phyloP scores from a whole-genome alignment of 2,797 vertebrate species.

The Myotis planiceps region DNA sequence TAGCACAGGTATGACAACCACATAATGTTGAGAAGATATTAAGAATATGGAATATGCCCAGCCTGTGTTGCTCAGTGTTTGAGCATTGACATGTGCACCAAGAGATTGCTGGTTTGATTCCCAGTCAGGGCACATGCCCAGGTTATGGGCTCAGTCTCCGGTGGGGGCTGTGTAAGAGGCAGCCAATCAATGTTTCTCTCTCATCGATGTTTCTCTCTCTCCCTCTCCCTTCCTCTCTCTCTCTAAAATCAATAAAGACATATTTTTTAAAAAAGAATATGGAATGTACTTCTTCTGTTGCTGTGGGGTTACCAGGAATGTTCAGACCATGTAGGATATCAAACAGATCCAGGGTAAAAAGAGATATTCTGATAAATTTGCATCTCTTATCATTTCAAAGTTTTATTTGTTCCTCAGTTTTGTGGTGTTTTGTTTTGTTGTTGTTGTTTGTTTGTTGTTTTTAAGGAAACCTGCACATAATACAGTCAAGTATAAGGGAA shows the following conservation, averaged over 20 bases:
- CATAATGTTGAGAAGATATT: background rate
- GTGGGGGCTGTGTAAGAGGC: too few relatives aligned
- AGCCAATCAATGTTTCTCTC: too few relatives aligned
- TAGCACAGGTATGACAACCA: background rate
- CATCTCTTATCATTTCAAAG: background rate
- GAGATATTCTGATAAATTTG: background rate
- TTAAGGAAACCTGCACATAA: background rate
- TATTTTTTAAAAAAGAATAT: background rate
- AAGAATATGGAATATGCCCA: background rate
- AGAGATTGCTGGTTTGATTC: too few relatives aligned
- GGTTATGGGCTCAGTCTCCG: too few relatives aligned
- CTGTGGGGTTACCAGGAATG: background rate
- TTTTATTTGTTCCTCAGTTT: background rate
- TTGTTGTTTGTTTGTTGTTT: background rate
- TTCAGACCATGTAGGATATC: background rate
- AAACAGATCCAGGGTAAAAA: background rate
- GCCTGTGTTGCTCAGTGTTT: too few relatives aligned
- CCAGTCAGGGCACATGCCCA: too few relatives aligned
- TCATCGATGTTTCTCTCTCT: too few relatives aligned
- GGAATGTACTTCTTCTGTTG: background rate
- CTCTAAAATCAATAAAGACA: too few relatives aligned
- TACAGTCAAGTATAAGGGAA: background rate
- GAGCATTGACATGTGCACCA: too few relatives aligned
- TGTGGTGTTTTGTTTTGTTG: background rate
- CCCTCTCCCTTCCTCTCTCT: too few relatives aligned